Percentiles rank a stretch among this genome's conserved stretches.
Evolutionary conservation across 1,140 invertebrate genomes (phyloP).

Genomic region (Hylaeus volcanicus): DNA sequence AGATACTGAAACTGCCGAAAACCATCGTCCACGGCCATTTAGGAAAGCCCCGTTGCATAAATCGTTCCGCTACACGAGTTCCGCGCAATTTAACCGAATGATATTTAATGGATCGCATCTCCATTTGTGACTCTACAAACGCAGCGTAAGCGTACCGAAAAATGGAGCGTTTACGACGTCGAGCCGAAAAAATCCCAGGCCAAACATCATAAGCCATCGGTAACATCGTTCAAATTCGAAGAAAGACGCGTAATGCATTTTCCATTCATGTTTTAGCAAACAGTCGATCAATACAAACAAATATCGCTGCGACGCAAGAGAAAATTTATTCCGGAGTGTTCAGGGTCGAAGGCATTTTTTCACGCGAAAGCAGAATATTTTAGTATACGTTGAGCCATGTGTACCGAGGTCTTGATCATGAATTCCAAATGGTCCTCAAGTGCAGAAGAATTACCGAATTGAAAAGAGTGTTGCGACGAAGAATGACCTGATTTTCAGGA

Average conservation of each 20-base stretch:
- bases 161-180: constrained; percentile 35
- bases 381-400: no score
- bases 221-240: background rate
- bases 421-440: no score
- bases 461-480: no score
- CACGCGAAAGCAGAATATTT: no score
- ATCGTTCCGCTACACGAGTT: constrained; percentile 13
- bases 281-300: constrained; percentile 3
- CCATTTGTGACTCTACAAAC: constrained; percentile 19
- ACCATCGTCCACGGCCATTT: background rate
- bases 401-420: no score
- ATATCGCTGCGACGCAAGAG: background rate
- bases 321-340: background rate
- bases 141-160: constrained; percentile 57
- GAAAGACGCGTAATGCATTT: no score
- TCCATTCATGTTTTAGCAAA: no score
- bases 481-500: no score
- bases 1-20: background rate
- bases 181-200: constrained; percentile 19
- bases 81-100: constrained; percentile 20
- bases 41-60: background rate
- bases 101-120: constrained; percentile 34
- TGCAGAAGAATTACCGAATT: no score
- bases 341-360: no score
- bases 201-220: background rate